Evolutionary conservation across 2,113 vertebrate species (phyloP).

Genomic region (Phyllopteryx taeniolatus): DNA sequence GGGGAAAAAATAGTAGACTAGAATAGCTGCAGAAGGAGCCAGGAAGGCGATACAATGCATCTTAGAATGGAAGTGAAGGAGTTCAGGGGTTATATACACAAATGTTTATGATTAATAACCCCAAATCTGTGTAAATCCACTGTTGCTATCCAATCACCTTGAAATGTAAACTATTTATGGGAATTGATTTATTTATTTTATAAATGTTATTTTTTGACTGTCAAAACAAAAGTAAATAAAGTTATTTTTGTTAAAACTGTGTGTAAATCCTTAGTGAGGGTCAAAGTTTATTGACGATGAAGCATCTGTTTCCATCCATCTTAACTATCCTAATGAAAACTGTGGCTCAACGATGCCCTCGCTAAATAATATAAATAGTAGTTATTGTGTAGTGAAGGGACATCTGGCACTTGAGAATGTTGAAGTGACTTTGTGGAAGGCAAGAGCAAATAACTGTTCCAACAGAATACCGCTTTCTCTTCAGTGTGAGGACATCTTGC

Average conservation of each 20-base stretch:
- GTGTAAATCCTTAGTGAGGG: neutral
- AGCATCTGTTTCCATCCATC: conserved; percentile 15
- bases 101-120: conserved; percentile 11
- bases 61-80: neutral
- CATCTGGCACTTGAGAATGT: conserved; percentile 36
- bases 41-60: neutral
- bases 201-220: conserved; percentile 13
- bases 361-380: conserved; percentile 3
- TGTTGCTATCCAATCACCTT: conserved; percentile 31
- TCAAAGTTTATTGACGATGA: neutral
- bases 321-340: conserved; percentile 18
- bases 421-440: conserved; percentile 40
- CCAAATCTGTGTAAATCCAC: conserved; percentile 38
- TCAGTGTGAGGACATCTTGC: conserved; percentile 6
- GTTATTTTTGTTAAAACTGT: conserved; percentile 37
- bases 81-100: conserved; percentile 1
- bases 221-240: conserved; percentile 38
- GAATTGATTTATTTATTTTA: conserved; percentile 51
- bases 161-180: conserved; percentile 45
- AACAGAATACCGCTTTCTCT: conserved; percentile 9
- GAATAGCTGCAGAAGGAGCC: neutral
- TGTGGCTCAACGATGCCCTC: neutral
- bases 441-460: conserved; percentile 33
- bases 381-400: conserved; percentile 8
- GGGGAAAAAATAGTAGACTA: conserved; percentile 3